Evolutionary conservation across 2,888 invertebrate genomes (phyloP), one percentile per base, ranked within the genome.

Genomic region (Copidosoma aretas): DNA sequence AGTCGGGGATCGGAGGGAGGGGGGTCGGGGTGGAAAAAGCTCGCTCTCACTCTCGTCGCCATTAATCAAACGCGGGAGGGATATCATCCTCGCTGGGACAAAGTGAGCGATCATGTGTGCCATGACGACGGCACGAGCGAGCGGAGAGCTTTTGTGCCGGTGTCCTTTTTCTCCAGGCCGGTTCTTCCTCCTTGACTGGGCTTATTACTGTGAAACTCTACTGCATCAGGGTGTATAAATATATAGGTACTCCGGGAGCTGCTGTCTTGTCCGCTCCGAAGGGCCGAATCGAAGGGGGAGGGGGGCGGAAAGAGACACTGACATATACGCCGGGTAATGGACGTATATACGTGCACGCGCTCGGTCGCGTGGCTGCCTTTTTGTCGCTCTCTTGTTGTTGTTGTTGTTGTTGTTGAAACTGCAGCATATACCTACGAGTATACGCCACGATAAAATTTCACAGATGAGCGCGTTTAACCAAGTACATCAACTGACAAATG

Each of bases 51-150:
- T 60, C 43, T 54, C 65, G 46, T 54, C 65, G 46, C 46, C 60
- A 68, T 68, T 68, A 68, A 68, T 68, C 64, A 67, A 67, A 52
- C 60, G 53, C 32, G 15, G 56, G 32, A 15, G 56, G 25, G 25
- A 25, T 4, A 46, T 22, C 22, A 43, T 21, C 19, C 22, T 21
- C 1, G 14, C 59, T 25, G 24, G 43, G 46, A 60, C 46, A 54
- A 25, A 54, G 54, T 14, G 24, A 54, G 25, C 54, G 58, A 58
- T 58, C 58, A 58, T 58, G 58, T 43, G 41, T 58, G 39, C 39
- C n/a, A 12, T 8, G 10, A 17, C n/a, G 24, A 17, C 32, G 39
- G 22, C 22, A 41, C 22, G 43, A 43, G 46, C 24, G 24, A 17
- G 22, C 46, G 21, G 12, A n/a, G 43, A 58, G 58, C 58, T 58